phyloP scores from a whole-genome alignment of 1,140 invertebrate genomes.

The Paralvinella palmiformis region DNA sequence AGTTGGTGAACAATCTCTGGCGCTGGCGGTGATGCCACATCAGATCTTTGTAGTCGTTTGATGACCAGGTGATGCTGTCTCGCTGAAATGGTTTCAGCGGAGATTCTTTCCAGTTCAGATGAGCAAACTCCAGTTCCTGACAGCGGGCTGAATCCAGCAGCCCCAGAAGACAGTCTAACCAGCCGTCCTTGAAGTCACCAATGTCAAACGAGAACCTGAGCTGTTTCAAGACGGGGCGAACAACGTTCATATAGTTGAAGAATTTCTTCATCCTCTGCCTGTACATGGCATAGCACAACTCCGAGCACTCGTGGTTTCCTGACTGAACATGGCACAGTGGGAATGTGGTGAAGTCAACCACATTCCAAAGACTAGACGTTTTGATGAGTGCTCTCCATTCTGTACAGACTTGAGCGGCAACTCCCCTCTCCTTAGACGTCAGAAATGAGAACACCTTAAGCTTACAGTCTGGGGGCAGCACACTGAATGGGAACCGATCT shows the following conservation, averaged over 20 bases:
- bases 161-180: slow-evolving; percentile 28
- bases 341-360: slow-evolving; percentile 34
- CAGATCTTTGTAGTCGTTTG: slow-evolving; percentile 25
- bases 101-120: slow-evolving; percentile 46
- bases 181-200: slow-evolving; percentile 33
- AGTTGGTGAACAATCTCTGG: slow-evolving; percentile 35
- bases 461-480: slow-evolving; percentile 37
- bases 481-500: slow-evolving; percentile 33
- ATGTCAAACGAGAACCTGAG: slow-evolving; percentile 45
- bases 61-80: slow-evolving; percentile 24
- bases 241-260: slow-evolving; percentile 25
- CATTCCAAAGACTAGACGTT: slow-evolving; percentile 34
- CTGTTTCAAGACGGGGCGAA: slow-evolving; percentile 31
- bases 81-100: slow-evolving; percentile 37
- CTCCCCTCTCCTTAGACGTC: slow-evolving; percentile 34
- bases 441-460: slow-evolving; percentile 41
- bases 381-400: slow-evolving; percentile 31
- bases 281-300: slow-evolving; percentile 35
- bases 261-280: slow-evolving; percentile 31
- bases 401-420: slow-evolving; percentile 28
- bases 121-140: slow-evolving; percentile 28
- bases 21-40: slow-evolving; percentile 30
- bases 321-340: slow-evolving; percentile 29
- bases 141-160: slow-evolving; percentile 27
- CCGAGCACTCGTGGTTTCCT: slow-evolving; percentile 24